Base-by-base conservation (phyloP, 2,888 invertebrate species). In the Dyspetes luteomarginatus region DNA sequence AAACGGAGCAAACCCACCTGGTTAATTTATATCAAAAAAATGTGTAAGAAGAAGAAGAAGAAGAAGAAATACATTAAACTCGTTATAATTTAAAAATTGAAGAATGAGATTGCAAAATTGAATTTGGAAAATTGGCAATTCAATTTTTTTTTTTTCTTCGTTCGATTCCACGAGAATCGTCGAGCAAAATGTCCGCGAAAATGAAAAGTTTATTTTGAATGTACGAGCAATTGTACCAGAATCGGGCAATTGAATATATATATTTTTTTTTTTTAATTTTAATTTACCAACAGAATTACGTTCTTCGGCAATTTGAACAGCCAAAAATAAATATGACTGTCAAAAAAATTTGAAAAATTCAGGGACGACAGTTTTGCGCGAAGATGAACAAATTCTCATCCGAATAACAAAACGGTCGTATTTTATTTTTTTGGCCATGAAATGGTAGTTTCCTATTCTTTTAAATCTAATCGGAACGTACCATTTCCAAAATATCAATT, bases 1-100 rank as follows among this genome's bases (percentile, higher is more conserved):
- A 19, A 82, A 82, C 79, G 48, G 17, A 19, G 3, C 58, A 26
- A 68, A 50, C 36, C 22, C 71, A 71, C 58, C 12, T n/a, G 50
- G 45, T 45, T 48, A 52, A 56, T 50, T 65, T 50, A 45, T 71
- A 48, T 55, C 9, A 48, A 45, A 52, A 52, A 1, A 52, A 12
- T 9, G 55, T 17, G 55, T 7, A 28, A 52, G 22, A 56, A 28
- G 12, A 69, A 58, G 9, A 28, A 65, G 50, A 17, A 65, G 48
- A 45, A 26, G 26, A 48, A 55, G 43, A 56, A 26, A 48, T 56
- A 69, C 48, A 17, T 17, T 17, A 17, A 48, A 48, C 28, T 50
- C 45, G 45, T 43, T 60, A 73, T 24, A 43, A 36, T 19, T 78
- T 55, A 36, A 30, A 22, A 56, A 56, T 41, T 43, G 64, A 55